Conservation (phyloP, 2,797 vertebrate species). For the Epinephelus malabaricus region DNA sequence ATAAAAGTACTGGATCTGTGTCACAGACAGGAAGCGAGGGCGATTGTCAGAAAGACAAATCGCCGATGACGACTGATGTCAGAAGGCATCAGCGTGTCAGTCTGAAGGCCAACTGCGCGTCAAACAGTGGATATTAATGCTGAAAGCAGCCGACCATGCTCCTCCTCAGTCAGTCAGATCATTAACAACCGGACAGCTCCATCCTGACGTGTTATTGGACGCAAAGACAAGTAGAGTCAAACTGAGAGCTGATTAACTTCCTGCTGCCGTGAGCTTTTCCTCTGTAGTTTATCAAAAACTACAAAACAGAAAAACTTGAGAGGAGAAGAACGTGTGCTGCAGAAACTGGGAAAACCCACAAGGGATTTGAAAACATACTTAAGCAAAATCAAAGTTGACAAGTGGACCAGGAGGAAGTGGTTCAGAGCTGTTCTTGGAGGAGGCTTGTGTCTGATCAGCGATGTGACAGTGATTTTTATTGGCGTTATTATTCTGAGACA, state of each 20-base stretch:
- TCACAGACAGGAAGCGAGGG: background rate
- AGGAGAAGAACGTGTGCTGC: slow-evolving; percentile 14
- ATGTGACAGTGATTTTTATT: slow-evolving; percentile 40
- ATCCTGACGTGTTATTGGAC: slow-evolving; percentile 38
- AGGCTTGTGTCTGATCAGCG: slow-evolving; percentile 22
- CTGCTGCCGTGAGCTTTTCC: slow-evolving; percentile 10
- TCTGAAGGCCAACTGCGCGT: slow-evolving; percentile 4
- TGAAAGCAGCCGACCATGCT: background rate
- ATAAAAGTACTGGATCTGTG: too few relatives aligned
- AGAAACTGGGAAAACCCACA: background rate
- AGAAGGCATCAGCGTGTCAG: slow-evolving; percentile 6
- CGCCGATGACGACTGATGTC: slow-evolving; percentile 7
- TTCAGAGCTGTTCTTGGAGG: slow-evolving; percentile 10
- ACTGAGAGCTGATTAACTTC: slow-evolving; percentile 25
- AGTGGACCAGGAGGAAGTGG: slow-evolving; percentile 25
- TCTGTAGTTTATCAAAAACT: slow-evolving; percentile 10
- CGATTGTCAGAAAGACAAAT: background rate
- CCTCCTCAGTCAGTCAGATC: slow-evolving; percentile 22
- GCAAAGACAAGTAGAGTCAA: slow-evolving; percentile 33
- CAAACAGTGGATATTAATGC: slow-evolving; percentile 26
- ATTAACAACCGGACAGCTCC: slow-evolving; percentile 26
- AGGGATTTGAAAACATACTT: slow-evolving; percentile 18
- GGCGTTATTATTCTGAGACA: slow-evolving; percentile 13
- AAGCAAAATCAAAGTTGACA: slow-evolving; percentile 48
- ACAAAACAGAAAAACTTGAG: background rate